phyloP scores from a whole-genome alignment of 2,888 invertebrate genomes.

The Drosophila ezoana region DNA sequence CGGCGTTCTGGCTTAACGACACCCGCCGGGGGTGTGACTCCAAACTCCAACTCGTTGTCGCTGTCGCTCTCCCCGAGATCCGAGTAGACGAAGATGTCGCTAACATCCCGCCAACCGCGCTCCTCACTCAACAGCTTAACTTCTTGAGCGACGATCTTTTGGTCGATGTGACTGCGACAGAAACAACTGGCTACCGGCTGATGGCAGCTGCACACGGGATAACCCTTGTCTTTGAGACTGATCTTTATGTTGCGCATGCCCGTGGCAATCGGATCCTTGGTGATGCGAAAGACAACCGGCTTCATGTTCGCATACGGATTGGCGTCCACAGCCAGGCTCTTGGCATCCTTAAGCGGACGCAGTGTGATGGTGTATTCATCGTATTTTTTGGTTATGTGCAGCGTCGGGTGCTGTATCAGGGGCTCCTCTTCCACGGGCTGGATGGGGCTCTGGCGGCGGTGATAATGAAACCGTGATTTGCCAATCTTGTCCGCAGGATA shows the following conservation, averaged over 20 bases:
- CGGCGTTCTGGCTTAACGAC: constrained; percentile 87
- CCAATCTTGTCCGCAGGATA: constrained; percentile 79
- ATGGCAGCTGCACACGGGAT: constrained; percentile 86
- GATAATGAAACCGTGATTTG: constrained; percentile 67
- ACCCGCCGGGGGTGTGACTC: constrained; percentile 90
- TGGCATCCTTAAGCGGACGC: constrained; percentile 88
- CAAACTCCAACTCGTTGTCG: constrained; percentile 89
- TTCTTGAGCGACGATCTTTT: constrained; percentile 85
- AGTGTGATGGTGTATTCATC: constrained; percentile 89
- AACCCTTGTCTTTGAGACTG: constrained; percentile 86
- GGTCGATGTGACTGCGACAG: constrained; percentile 83
- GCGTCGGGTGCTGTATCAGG: constrained; percentile 86
- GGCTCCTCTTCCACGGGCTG: constrained; percentile 59
- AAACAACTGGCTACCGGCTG: constrained; percentile 84
- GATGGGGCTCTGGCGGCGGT: constrained; percentile 81
- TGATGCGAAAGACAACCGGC: constrained; percentile 89
- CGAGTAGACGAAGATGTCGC: constrained; percentile 67
- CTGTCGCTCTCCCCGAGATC: constrained; percentile 78
- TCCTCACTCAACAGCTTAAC: constrained; percentile 85
- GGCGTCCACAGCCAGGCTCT: constrained; percentile 87
- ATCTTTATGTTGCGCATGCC: constrained; percentile 86
- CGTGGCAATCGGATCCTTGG: constrained; percentile 86
- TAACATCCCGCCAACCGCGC: constrained; percentile 61
- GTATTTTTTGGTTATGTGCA: constrained; percentile 88
- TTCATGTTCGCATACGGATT: constrained; percentile 89